phyloP scores from a whole-genome alignment of 1,140 invertebrate species.

The Dendrolimus kikuchii region DNA sequence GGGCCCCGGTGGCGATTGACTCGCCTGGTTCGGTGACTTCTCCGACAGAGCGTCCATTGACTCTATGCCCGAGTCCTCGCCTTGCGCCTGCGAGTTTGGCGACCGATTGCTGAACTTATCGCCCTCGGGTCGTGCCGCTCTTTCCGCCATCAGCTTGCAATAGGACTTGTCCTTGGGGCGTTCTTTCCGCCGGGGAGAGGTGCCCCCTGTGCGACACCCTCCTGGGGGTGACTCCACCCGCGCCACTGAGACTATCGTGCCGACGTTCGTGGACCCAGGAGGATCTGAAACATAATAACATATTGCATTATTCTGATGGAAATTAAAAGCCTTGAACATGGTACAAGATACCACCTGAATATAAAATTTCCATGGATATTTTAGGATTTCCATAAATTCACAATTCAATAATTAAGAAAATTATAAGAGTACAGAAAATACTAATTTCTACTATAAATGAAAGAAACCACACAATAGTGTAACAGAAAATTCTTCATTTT shows the following conservation, averaged over 20 bases:
- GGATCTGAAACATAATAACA: constrained; percentile 53
- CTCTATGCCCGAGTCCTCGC: constrained; percentile 93
- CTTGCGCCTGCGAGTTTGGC: constrained; percentile 74
- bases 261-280: constrained; percentile 77
- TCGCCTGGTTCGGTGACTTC: constrained; percentile 90
- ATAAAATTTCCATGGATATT: neutral
- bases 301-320: too few relatives aligned
- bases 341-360: too few relatives aligned
- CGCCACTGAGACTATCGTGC: constrained; percentile 62
- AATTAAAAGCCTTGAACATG: too few relatives aligned
- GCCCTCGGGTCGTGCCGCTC: constrained; percentile 35
- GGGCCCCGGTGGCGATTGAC: constrained; percentile 73
- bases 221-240: constrained; percentile 40
- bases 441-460: too few relatives aligned
- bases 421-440: too few relatives aligned
- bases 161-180: constrained; percentile 72
- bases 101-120: constrained; percentile 64
- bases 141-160: constrained; percentile 69
- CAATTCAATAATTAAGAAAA: too few relatives aligned
- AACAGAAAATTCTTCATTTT: too few relatives aligned
- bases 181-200: constrained; percentile 59
- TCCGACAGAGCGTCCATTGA: constrained; percentile 94
- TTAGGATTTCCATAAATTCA: neutral
- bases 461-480: too few relatives aligned
- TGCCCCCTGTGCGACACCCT: constrained; percentile 21